Evolutionary conservation across 1,140 invertebrate species (phyloP).

Genomic region (Manduca sexta): DNA sequence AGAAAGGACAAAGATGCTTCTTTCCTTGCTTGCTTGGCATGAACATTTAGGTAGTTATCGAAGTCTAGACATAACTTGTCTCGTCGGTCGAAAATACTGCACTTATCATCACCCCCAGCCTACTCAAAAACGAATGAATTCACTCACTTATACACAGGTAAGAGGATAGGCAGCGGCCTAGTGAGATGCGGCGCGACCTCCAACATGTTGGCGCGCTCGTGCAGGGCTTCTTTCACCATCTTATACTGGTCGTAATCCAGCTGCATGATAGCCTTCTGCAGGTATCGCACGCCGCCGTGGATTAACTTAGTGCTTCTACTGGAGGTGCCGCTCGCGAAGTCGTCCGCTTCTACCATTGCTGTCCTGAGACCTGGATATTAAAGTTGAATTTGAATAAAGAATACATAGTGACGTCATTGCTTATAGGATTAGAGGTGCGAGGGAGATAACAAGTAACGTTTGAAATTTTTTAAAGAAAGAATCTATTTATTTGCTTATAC

Average conservation of each 20-base stretch:
- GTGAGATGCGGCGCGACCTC: slow-evolving; percentile 97
- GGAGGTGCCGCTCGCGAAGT: slow-evolving; percentile 98
- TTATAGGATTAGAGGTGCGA: too few species aligned
- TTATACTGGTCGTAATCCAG: slow-evolving; percentile 95
- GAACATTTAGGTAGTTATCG: too few species aligned
- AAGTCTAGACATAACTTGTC: too few species aligned
- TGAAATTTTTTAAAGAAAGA: too few species aligned
- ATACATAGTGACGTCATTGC: too few species aligned
- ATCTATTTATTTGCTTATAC: too few species aligned
- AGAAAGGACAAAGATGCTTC: too few species aligned
- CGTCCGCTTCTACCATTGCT: slow-evolving; percentile 96
- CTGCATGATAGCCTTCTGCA: slow-evolving; percentile 98
- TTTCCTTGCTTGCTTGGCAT: too few species aligned
- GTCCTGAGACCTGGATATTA: slow-evolving; percentile 88
- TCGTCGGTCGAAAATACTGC: too few species aligned
- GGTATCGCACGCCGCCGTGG: slow-evolving; percentile 98
- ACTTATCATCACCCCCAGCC: background rate
- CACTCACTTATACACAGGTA: slow-evolving; percentile 96
- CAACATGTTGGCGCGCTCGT: slow-evolving; percentile 95
- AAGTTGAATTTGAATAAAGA: too few species aligned
- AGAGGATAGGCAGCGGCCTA: slow-evolving; percentile 97
- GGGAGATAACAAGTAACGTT: too few species aligned
- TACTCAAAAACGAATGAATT: background rate
- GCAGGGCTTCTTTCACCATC: slow-evolving; percentile 98
- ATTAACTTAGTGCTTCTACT: slow-evolving; percentile 98